phyloP scores from a whole-genome alignment of 2,888 invertebrate genomes.

The Leptinotarsa tumamoca region DNA sequence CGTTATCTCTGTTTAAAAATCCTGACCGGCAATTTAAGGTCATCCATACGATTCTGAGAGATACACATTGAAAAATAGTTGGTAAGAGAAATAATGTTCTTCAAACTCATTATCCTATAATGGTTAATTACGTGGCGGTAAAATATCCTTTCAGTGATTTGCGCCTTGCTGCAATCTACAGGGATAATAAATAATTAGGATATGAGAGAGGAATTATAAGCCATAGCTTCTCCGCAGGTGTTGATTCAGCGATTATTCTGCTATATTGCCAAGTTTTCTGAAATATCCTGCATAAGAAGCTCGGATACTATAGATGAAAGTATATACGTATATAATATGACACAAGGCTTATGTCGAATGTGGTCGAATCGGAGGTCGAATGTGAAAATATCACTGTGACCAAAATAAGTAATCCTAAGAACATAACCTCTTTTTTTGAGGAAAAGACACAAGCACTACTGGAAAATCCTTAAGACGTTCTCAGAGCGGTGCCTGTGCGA shows the following conservation, averaged over 20 bases:
- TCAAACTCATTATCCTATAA: slow-evolving; percentile 21
- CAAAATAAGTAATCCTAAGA: too few relatives aligned
- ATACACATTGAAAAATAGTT: slow-evolving; percentile 19
- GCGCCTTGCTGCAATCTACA: slow-evolving; percentile 24
- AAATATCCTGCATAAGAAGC: too few relatives aligned
- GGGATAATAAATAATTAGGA: slow-evolving; percentile 25
- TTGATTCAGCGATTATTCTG: not conserved
- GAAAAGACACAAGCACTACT: too few relatives aligned
- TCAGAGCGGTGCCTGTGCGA: too few relatives aligned
- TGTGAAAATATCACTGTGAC: too few relatives aligned
- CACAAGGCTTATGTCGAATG: too few relatives aligned
- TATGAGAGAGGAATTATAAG: slow-evolving; percentile 15
- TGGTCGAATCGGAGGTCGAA: too few relatives aligned
- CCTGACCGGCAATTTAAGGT: not conserved
- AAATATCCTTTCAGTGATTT: slow-evolving; percentile 16
- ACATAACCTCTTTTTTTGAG: too few relatives aligned
- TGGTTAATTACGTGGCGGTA: slow-evolving; percentile 22
- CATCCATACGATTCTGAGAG: not conserved
- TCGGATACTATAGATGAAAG: too few relatives aligned
- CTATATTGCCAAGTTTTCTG: not conserved
- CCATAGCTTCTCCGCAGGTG: slow-evolving; percentile 14
- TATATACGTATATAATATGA: too few relatives aligned
- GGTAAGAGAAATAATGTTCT: slow-evolving; percentile 17
- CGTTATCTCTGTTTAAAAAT: too few relatives aligned
- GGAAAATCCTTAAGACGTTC: too few relatives aligned